Evolutionary conservation across 2,888 invertebrate genomes (phyloP).

Genomic region (Leptopilina syphax): DNA sequence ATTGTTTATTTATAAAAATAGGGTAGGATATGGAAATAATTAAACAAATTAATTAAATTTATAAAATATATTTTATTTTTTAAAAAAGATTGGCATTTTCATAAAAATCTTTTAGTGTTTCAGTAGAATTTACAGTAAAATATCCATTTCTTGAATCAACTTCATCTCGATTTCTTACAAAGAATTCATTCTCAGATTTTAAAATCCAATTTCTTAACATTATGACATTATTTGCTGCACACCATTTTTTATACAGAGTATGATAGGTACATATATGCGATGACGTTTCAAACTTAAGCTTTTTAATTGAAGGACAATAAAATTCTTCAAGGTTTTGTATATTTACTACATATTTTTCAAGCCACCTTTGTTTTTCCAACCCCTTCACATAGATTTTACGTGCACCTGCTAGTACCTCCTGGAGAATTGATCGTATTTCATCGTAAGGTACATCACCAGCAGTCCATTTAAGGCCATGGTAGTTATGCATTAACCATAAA

Average conservation of each 20-base stretch:
- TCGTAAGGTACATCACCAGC: conserved; percentile 16
- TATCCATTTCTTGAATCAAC: neutral
- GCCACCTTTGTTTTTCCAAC: no score
- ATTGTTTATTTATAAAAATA: neutral
- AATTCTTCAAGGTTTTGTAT: no score
- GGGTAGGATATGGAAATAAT: neutral
- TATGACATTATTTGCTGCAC: neutral
- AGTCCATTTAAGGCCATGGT: conserved; percentile 24
- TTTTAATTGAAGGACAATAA: neutral
- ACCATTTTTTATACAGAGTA: conserved; percentile 10
- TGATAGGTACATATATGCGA: neutral
- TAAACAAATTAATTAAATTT: neutral
- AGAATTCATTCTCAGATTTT: neutral
- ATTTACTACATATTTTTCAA: no score
- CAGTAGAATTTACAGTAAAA: neutral
- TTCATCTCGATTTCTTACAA: neutral
- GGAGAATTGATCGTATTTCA: no score
- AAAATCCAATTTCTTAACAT: conserved; percentile 5
- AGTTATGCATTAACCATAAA: conserved; percentile 1
- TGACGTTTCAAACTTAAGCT: neutral
- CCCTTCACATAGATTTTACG: no score
- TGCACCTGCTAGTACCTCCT: no score
- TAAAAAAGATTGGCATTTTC: neutral
- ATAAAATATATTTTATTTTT: neutral
- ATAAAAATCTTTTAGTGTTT: neutral